phyloP scores from a whole-genome alignment of 2,797 vertebrate genomes.

The Fundulus diaphanus region DNA sequence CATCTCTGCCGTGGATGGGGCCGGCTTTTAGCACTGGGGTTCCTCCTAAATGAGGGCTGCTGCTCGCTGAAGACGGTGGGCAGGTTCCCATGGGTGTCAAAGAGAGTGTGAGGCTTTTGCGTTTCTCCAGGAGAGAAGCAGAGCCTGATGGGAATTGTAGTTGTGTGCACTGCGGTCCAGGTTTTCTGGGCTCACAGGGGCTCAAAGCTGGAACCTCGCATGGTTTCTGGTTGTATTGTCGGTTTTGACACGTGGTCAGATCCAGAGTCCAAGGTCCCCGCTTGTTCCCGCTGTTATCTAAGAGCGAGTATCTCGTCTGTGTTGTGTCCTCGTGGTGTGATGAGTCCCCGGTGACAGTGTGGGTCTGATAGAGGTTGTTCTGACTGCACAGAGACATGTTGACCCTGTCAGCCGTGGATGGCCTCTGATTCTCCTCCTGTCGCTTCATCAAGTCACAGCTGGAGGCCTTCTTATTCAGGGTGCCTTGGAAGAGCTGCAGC shows the following conservation, averaged over 20 bases:
- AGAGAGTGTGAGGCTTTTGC: conserved; percentile 78
- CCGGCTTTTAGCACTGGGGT: conserved; percentile 1
- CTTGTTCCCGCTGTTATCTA: conserved; percentile 13
- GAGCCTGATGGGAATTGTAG: conserved; percentile 62
- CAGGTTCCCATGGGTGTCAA: conserved; percentile 60
- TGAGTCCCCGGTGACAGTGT: neutral
- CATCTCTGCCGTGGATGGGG: conserved; percentile 34
- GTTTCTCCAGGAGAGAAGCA: conserved; percentile 72
- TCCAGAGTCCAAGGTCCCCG: conserved; percentile 42
- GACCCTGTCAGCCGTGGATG: conserved; percentile 1
- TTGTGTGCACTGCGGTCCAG: conserved; percentile 47
- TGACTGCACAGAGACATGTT: conserved; percentile 13
- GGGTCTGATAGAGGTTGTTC: conserved; percentile 11
- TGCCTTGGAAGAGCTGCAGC: conserved; percentile 81
- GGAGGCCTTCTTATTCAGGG: conserved; percentile 60
- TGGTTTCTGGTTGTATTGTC: conserved; percentile 30
- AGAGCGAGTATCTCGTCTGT: conserved; percentile 25
- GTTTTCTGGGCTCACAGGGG: conserved; percentile 21
- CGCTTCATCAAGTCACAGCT: conserved; percentile 15
- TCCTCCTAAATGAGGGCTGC: neutral
- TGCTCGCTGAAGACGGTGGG: conserved; percentile 13
- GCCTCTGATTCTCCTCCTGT: conserved; percentile 34
- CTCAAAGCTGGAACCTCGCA: neutral
- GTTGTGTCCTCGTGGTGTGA: conserved; percentile 19
- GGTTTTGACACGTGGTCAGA: conserved; percentile 45